These are phyloP conservation scores for Lasius fuliginosus DNA, from an alignment of 2,888 invertebrate species.

Conservation along the genomic window DNA sequence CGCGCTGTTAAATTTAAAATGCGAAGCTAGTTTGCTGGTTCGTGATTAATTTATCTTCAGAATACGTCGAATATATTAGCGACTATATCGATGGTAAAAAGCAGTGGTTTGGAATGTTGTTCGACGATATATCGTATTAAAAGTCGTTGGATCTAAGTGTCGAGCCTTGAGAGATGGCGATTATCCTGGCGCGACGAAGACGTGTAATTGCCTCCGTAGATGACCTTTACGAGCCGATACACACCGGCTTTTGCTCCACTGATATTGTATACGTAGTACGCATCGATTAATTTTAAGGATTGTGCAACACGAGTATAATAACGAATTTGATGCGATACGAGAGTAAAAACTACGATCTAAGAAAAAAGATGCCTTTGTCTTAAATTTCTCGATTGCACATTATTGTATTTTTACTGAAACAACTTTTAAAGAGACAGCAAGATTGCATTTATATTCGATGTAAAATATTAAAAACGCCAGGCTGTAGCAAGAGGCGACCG, in stretches of 20 bases:
- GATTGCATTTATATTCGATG: conserved; percentile 6
- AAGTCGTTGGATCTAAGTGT: conserved; percentile 10
- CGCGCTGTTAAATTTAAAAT: background rate
- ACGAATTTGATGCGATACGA: background rate
- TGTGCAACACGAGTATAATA: background rate
- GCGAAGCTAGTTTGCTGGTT: background rate
- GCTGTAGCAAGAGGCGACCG: background rate
- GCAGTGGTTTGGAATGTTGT: conserved; percentile 18
- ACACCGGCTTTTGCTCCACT: background rate
- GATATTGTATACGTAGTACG: background rate
- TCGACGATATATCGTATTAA: conserved; percentile 17
- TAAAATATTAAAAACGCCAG: conserved; percentile 11
- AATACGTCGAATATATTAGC: background rate
- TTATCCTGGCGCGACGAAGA: conserved; percentile 36
- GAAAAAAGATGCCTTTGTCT: background rate
- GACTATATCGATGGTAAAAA: background rate
- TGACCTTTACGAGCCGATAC: conserved; percentile 37
- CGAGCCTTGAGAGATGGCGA: conserved; percentile 11
- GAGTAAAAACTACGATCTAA: background rate
- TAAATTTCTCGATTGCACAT: background rate
- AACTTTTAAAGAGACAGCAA: background rate
- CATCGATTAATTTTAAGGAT: background rate
- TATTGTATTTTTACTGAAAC: background rate
- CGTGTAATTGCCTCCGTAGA: conserved; percentile 29
- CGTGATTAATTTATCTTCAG: conserved; percentile 20